Conservation (phyloP, 2,797 vertebrate species). For the Schizopygopsis malacanthus region DNA sequence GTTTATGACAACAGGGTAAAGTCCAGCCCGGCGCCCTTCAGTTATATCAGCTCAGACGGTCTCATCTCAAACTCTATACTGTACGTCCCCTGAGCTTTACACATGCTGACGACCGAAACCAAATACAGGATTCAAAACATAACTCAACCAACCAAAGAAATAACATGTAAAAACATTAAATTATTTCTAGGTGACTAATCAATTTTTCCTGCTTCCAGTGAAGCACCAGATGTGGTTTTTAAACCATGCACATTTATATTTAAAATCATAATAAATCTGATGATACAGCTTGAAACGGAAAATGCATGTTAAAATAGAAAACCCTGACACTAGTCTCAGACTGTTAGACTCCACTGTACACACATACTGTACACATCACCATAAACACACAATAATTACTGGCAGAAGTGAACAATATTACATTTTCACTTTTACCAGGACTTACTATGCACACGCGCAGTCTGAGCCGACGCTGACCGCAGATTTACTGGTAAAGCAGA, state of each 20-base stretch:
- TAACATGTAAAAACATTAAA: not conserved
- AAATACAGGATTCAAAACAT: too few relatives aligned
- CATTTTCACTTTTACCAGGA: not conserved
- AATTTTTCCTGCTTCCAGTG: not conserved
- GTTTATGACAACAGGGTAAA: slow-evolving; percentile 85
- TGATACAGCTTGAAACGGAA: not conserved
- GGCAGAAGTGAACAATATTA: not conserved
- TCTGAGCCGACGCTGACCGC: not conserved
- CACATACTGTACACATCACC: not conserved
- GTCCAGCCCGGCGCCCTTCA: slow-evolving; percentile 62
- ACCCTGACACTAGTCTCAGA: not conserved
- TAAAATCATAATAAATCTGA: not conserved
- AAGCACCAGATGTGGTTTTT: not conserved
- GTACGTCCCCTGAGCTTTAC: not conserved
- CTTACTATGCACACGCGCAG: not conserved
- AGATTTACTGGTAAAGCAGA: slow-evolving; percentile 27
- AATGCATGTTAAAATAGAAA: not conserved
- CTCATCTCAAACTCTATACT: not conserved
- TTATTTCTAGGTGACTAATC: not conserved
- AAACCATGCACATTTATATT: not conserved
- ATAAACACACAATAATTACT: not conserved
- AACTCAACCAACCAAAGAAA: not conserved
- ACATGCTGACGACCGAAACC: not conserved
- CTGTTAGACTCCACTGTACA: not conserved
- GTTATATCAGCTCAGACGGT: slow-evolving; percentile 38